A percentile compares a stretch with the other conserved stretches of the same genome.
These are phyloP conservation scores for Halocaridina rubra DNA, from an alignment of 2,888 invertebrate genomes.

Conservation along the genomic window DNA sequence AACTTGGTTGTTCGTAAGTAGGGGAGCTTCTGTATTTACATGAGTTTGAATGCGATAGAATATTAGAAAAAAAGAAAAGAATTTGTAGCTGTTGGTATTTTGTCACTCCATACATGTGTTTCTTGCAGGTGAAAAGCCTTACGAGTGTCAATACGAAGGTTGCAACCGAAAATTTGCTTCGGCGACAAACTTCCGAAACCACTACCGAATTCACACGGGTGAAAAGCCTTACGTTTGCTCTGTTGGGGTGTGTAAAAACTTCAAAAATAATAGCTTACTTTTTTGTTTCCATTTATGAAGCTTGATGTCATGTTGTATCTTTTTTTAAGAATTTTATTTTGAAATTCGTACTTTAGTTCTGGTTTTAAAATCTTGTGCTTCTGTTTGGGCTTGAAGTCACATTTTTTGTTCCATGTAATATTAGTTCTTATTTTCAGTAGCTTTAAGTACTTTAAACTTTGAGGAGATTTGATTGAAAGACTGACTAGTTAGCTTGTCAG, in stretches of 20 bases:
- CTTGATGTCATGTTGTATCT: neutral
- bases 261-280: neutral
- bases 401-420: neutral
- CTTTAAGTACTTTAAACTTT: too few species aligned
- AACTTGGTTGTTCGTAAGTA: too few species aligned
- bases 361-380: neutral
- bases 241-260: slow-evolving; percentile 69
- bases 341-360: neutral
- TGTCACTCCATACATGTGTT: too few species aligned
- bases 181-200: slow-evolving; percentile 78
- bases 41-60: too few species aligned
- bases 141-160: slow-evolving; percentile 73
- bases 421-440: neutral
- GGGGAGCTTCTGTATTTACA: too few species aligned
- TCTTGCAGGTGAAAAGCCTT: slow-evolving; percentile 69
- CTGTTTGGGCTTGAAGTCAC: neutral
- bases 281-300: neutral
- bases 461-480: too few species aligned
- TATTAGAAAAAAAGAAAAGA: too few species aligned
- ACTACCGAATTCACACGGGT: slow-evolving; percentile 72
- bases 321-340: neutral
- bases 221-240: slow-evolving; percentile 74
- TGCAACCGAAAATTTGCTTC: slow-evolving; percentile 77
- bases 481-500: too few species aligned
- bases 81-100: too few species aligned